Percentiles rank a stretch among this genome's conserved stretches.
phyloP scores from a whole-genome alignment of 1,140 invertebrate genomes.

The Steinernema feltiae region DNA sequence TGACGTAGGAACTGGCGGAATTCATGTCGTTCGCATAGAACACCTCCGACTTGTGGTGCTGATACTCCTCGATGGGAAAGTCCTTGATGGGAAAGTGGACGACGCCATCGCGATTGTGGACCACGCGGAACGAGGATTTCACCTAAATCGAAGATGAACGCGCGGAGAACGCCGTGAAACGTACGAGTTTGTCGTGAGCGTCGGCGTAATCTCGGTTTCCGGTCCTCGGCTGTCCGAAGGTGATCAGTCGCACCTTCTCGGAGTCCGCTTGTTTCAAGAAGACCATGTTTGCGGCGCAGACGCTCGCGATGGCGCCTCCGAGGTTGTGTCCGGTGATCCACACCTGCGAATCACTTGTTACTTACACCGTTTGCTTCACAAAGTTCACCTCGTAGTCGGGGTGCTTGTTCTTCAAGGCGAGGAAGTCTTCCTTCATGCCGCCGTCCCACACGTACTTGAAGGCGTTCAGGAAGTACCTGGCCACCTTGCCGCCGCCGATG shows the following conservation, averaged over 20 bases:
- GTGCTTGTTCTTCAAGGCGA: slow-evolving; percentile 20
- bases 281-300: slow-evolving; percentile 22
- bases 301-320: slow-evolving; percentile 29
- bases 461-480: slow-evolving; percentile 17
- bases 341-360: not conserved
- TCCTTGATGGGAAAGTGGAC: slow-evolving; percentile 25
- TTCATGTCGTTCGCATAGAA: slow-evolving; percentile 23
- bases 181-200: slow-evolving; percentile 15
- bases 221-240: slow-evolving; percentile 28
- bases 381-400: slow-evolving; percentile 32
- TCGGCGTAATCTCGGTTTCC: slow-evolving; percentile 22
- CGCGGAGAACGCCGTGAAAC: not conserved
- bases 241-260: slow-evolving; percentile 13
- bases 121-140: slow-evolving; percentile 22
- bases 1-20: not conserved
- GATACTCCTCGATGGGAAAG: slow-evolving; percentile 24
- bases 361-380: not conserved
- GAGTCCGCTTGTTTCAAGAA: not conserved
- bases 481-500: slow-evolving; percentile 14
- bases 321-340: slow-evolving; percentile 31
- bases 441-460: slow-evolving; percentile 30
- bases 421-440: slow-evolving; percentile 35
- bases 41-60: slow-evolving; percentile 27
- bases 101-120: slow-evolving; percentile 23
- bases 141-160: not conserved